Conservation (phyloP, 2,113 vertebrate genomes). For the Centrocercus urophasianus region DNA sequence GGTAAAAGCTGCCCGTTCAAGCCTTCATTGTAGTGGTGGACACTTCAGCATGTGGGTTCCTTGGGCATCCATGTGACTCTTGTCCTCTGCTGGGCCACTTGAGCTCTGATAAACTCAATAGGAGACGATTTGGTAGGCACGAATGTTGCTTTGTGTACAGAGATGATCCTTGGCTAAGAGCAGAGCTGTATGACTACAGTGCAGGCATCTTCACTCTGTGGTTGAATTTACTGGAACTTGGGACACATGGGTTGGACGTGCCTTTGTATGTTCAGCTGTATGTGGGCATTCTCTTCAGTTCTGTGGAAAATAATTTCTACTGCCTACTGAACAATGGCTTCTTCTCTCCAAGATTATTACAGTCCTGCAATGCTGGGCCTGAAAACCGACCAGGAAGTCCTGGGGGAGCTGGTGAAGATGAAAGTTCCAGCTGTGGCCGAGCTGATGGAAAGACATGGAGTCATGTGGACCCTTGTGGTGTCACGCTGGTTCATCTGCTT, state of each 20-base stretch:
- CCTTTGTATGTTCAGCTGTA: not conserved
- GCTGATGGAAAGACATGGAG: constrained; percentile 85
- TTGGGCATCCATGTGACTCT: not conserved
- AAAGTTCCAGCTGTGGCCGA: constrained; percentile 90
- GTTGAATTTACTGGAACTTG: not conserved
- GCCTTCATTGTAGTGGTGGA: not conserved
- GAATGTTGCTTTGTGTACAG: not conserved
- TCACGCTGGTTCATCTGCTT: constrained; percentile 98
- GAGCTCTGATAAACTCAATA: not conserved
- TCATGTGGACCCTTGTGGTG: constrained; percentile 91
- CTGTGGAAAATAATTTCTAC: not conserved
- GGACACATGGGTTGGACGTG: fast-evolving
- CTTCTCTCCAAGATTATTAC: constrained; percentile 86
- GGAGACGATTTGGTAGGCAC: not conserved
- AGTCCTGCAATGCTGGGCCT: constrained; percentile 90
- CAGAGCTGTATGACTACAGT: not conserved
- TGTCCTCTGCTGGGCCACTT: not conserved
- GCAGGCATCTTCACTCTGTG: fast-evolving
- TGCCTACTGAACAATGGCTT: not conserved
- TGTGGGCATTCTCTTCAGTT: not conserved
- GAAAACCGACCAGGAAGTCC: constrained; percentile 92
- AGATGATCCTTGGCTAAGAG: not conserved
- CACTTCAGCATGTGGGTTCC: fast-evolving
- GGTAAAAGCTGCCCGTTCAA: not conserved
- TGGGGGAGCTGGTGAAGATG: constrained; percentile 89